Evolutionary conservation across 2,888 invertebrate genomes (phyloP).

Genomic region (Microchrysa polita): DNA sequence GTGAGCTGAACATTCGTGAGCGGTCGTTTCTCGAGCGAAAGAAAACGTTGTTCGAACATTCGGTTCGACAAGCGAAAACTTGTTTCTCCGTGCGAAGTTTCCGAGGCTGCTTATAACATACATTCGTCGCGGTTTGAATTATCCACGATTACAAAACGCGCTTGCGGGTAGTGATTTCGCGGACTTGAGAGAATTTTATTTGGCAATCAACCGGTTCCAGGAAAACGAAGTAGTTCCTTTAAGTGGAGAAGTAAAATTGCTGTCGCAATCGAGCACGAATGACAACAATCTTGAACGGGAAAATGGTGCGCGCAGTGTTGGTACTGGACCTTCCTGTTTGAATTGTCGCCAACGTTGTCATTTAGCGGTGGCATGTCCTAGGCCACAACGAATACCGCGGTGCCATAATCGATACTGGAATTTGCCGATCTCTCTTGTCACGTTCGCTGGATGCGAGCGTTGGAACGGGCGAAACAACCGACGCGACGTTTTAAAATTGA

Average conservation of each 20-base stretch:
- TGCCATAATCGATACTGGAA: not conserved
- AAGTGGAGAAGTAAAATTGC: too few species aligned
- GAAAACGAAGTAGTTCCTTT: not conserved
- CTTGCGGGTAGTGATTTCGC: not conserved
- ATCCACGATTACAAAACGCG: not conserved
- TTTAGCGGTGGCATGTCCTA: not conserved
- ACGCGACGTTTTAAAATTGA: too few species aligned
- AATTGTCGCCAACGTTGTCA: not conserved
- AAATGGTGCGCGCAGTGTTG: not conserved
- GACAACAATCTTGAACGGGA: not conserved
- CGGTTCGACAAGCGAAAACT: conserved; percentile 1
- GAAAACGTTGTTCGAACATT: conserved; percentile 4
- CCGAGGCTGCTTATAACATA: conserved; percentile 6
- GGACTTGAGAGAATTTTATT: not conserved
- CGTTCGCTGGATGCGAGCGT: too few species aligned
- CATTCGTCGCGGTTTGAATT: conserved; percentile 1
- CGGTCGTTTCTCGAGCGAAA: not conserved
- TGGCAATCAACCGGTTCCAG: not conserved
- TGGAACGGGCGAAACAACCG: too few species aligned
- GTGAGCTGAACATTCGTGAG: not conserved
- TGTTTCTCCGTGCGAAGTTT: conserved; percentile 8
- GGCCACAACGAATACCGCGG: not conserved
- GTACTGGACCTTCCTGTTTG: not conserved
- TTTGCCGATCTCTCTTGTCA: too few species aligned
- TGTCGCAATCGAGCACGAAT: too few species aligned